Conservation (phyloP, 2,797 vertebrate genomes). For the Microhierax caerulescens region DNA sequence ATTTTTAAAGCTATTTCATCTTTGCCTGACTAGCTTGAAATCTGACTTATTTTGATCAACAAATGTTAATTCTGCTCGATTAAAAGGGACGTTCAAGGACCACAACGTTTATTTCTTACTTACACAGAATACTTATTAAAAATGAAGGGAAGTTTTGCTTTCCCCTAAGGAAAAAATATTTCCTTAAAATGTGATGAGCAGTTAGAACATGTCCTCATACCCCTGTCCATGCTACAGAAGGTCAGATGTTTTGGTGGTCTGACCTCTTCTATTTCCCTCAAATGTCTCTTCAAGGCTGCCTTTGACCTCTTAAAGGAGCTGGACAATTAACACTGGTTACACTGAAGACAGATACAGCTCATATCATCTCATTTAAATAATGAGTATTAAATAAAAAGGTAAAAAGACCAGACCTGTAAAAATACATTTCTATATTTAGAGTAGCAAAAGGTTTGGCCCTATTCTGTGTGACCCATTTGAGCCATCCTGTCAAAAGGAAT, state of each 20-base stretch:
- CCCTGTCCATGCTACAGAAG: not conserved
- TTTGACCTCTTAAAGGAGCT: conserved; percentile 1
- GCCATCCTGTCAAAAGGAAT: not conserved
- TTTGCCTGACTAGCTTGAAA: conserved; percentile 21
- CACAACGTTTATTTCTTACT: not conserved
- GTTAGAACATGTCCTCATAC: not conserved
- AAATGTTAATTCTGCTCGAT: not conserved
- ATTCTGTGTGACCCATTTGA: not conserved
- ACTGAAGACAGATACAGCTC: not conserved
- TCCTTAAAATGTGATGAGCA: not conserved
- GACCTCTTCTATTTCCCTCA: not conserved
- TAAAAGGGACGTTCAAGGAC: not conserved
- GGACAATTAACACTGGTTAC: not conserved
- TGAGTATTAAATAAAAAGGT: not conserved
- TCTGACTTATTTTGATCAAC: conserved; percentile 54
- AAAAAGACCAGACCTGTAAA: not conserved
- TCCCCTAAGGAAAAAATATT: too few relatives aligned
- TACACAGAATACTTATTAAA: not conserved
- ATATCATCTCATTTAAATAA: not conserved
- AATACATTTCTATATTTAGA: not conserved
- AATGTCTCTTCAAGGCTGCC: not conserved
- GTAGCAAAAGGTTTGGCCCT: not conserved
- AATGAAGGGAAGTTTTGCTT: not conserved
- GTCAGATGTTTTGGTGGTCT: not conserved
- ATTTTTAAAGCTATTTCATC: conserved; percentile 61